Evolutionary conservation across 2,797 vertebrate genomes (phyloP), one percentile per base, ranked within the genome.

Genomic region (Semaprochilodus insignis): DNA sequence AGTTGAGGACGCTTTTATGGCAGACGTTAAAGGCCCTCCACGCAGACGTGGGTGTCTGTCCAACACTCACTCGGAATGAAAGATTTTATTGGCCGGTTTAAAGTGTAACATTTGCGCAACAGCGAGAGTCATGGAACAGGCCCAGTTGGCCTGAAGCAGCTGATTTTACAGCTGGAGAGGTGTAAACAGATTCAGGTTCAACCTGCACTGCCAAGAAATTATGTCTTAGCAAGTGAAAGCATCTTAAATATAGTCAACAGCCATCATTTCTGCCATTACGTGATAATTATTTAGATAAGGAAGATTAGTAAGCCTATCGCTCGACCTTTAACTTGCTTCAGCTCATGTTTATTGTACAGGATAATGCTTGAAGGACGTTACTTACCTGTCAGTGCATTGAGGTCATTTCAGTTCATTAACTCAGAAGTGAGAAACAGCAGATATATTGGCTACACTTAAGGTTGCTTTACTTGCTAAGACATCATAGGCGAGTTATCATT

Each of bases 61-160:
- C 63, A 16, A 51, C 77, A 34, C 36, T 54, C 27, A 31, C 60
- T 63, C 40, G 8, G 60, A 27, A 59, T 21, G 3, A 15, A 36
- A 8, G 62, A 51, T 54, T 80, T 80, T 76, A 76, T 55, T 59
- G 73, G 15, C 44, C 7, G 15, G 21, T 76, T 75, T 69, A 69
- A 62, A 80, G 63, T 16, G 51, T 40, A 52, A 77, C 27, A 34
- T 72, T 21, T 6, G 7, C 31, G 4, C 51, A 59, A 71, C 51
- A 59, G 54, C 6, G 55, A 69, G 51, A 65, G 40, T 55, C 27
- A 44, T 31, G 6, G 15, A 0, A 16, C 8, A 19, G 23, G 54
- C 44, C 74, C 27, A 23, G 27, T 16, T 48, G 36, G 36, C 67
- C 21, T 8, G 44, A 48, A 70, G 2, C 73, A 81, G 66, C 66